A percentile compares a stretch with the other conserved stretches of the same genome.
phyloP scores from a whole-genome alignment of 2,113 vertebrate species.

The Meriones unguiculatus region DNA sequence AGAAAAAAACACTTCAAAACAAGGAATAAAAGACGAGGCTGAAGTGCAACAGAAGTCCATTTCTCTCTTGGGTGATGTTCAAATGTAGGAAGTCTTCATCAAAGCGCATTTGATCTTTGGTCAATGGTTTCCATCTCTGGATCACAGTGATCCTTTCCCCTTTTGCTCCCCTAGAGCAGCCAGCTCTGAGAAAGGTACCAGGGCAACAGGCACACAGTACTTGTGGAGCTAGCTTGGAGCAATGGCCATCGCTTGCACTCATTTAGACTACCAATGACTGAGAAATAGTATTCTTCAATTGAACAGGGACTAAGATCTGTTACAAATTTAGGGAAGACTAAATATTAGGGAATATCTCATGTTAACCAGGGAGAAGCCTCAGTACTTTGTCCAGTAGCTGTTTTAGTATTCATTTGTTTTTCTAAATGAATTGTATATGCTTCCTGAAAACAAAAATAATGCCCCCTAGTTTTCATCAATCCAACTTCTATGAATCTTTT shows the following conservation, averaged over 20 bases:
- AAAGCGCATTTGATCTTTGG: not conserved
- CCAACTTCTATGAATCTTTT: not conserved
- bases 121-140: not conserved
- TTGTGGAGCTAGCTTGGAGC: not conserved
- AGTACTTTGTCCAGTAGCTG: not conserved
- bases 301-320: not conserved
- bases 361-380: not conserved
- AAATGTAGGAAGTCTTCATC: not conserved
- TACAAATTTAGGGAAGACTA: not conserved
- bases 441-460: not conserved
- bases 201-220: not conserved
- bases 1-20: not conserved
- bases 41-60: not conserved
- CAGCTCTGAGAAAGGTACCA: not conserved
- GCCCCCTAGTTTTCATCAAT: not conserved
- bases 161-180: not conserved
- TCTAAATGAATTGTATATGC: not conserved
- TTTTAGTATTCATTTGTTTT: not conserved
- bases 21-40: not conserved
- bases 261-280: not conserved
- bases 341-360: not conserved
- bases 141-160: not conserved
- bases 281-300: not conserved
- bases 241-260: not conserved
- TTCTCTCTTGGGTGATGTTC: not conserved